Percentiles rank a stretch among this genome's conserved stretches.
Conservation (phyloP, 2,888 invertebrate genomes). For the Cosmopolites sordidus region DNA sequence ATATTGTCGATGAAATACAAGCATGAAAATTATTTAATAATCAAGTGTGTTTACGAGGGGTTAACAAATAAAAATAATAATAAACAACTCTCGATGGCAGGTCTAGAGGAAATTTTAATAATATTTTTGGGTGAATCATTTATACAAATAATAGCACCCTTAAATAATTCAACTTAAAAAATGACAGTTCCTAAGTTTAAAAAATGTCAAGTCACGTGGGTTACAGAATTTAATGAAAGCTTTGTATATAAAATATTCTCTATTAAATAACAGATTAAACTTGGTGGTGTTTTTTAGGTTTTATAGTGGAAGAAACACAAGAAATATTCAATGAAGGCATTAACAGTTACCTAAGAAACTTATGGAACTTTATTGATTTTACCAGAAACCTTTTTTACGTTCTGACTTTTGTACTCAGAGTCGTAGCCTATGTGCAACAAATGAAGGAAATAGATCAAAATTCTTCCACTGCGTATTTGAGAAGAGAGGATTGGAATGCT, state of each 20-base stretch:
- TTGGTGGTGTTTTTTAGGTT: constrained; percentile 56
- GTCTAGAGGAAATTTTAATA: not conserved
- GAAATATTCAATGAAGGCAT: constrained; percentile 88
- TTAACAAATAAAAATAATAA: not conserved
- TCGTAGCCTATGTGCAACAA: constrained; percentile 74
- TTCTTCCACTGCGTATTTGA: constrained; percentile 67
- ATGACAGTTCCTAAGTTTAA: too few relatives aligned
- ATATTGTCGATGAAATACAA: too few relatives aligned
- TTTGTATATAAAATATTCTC: too few relatives aligned
- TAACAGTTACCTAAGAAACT: constrained; percentile 77
- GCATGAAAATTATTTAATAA: too few relatives aligned
- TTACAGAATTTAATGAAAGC: too few relatives aligned
- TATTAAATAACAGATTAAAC: too few relatives aligned
- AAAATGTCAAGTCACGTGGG: too few relatives aligned
- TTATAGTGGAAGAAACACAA: constrained; percentile 89
- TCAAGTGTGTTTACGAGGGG: too few relatives aligned
- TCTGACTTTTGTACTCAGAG: constrained; percentile 62
- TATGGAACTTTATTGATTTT: constrained; percentile 98
- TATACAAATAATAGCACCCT: too few relatives aligned
- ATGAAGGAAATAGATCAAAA: constrained; percentile 62
- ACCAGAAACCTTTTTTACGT: constrained; percentile 84
- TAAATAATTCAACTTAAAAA: too few relatives aligned
- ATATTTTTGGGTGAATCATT: too few relatives aligned
- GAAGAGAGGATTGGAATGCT: constrained; percentile 84
- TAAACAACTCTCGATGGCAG: too few relatives aligned